phyloP scores from a whole-genome alignment of 2,888 invertebrate genomes.

The Brachypterus glaber region DNA sequence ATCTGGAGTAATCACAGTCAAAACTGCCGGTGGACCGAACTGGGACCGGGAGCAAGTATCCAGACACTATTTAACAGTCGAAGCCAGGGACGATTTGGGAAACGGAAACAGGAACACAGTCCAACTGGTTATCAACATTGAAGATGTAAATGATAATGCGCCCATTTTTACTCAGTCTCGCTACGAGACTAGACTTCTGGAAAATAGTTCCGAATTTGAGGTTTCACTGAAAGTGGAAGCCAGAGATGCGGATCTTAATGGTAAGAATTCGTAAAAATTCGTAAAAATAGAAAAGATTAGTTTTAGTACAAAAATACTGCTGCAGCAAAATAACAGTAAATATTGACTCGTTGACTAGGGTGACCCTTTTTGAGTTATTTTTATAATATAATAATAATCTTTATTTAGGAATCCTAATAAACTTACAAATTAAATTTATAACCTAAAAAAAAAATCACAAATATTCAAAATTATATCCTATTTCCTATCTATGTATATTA shows the following conservation, averaged over 20 bases:
- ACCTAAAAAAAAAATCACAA: too few species aligned
- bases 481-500: too few species aligned
- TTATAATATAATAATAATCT: too few species aligned
- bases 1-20: slow-evolving; percentile 78
- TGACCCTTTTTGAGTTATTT: not conserved
- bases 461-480: too few species aligned
- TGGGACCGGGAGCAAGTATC: slow-evolving; percentile 82
- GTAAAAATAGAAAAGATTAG: not conserved
- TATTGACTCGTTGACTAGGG: too few species aligned
- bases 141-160: slow-evolving; percentile 83
- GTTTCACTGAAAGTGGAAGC: slow-evolving; percentile 69
- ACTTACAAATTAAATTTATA: too few species aligned
- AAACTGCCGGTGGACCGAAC: slow-evolving; percentile 59
- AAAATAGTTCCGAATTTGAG: slow-evolving; percentile 73
- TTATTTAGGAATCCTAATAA: too few species aligned
- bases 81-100: slow-evolving; percentile 81
- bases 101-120: slow-evolving; percentile 77
- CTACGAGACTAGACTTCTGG: slow-evolving; percentile 74
- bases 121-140: slow-evolving; percentile 71
- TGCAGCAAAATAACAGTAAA: too few species aligned
- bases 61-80: slow-evolving; percentile 77
- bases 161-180: slow-evolving; percentile 75
- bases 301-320: too few species aligned
- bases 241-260: slow-evolving; percentile 75
- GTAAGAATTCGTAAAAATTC: slow-evolving; percentile 34